Conservation (phyloP, 1,140 invertebrate species). For the Drosophila pruinosa region DNA sequence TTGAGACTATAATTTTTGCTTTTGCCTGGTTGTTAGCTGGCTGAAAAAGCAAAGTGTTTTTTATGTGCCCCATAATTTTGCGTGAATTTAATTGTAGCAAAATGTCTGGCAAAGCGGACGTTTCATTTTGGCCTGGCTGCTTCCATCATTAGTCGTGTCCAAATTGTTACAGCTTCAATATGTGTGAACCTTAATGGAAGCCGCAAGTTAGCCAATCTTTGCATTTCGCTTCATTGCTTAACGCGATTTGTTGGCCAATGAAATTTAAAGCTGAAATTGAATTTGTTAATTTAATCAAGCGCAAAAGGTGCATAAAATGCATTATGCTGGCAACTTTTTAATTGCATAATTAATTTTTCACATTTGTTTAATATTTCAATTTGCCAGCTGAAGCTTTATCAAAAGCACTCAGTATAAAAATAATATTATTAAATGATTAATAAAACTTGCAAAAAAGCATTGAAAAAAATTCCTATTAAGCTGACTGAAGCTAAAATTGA, state of each 20-base stretch:
- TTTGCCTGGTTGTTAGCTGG: slow-evolving; percentile 3
- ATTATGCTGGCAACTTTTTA: not conserved
- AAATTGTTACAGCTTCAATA: slow-evolving; percentile 5
- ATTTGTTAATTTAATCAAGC: not conserved
- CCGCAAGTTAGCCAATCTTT: not conserved
- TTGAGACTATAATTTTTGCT: slow-evolving; percentile 63
- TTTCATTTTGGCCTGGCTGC: slow-evolving; percentile 21
- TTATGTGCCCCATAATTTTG: slow-evolving; percentile 61
- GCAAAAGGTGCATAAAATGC: not conserved
- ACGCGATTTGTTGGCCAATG: not conserved
- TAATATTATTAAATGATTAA: not conserved
- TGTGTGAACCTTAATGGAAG: too few relatives aligned
- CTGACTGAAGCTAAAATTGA: not conserved
- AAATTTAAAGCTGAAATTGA: not conserved
- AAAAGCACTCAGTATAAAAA: slow-evolving; percentile 4
- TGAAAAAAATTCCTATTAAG: not conserved
- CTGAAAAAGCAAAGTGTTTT: slow-evolving; percentile 36
- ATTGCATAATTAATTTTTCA: slow-evolving; percentile 18
- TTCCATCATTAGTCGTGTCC: slow-evolving; percentile 43
- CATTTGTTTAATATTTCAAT: not conserved
- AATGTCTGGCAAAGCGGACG: slow-evolving; percentile 4
- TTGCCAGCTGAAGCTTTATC: not conserved
- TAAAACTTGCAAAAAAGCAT: not conserved
- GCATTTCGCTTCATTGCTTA: not conserved
- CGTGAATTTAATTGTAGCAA: slow-evolving; percentile 72